Percentiles rank a stretch among this genome's conserved stretches.
These are phyloP conservation scores for Pavo muticus DNA, from an alignment of 2,113 vertebrate species.

Conservation along the genomic window DNA sequence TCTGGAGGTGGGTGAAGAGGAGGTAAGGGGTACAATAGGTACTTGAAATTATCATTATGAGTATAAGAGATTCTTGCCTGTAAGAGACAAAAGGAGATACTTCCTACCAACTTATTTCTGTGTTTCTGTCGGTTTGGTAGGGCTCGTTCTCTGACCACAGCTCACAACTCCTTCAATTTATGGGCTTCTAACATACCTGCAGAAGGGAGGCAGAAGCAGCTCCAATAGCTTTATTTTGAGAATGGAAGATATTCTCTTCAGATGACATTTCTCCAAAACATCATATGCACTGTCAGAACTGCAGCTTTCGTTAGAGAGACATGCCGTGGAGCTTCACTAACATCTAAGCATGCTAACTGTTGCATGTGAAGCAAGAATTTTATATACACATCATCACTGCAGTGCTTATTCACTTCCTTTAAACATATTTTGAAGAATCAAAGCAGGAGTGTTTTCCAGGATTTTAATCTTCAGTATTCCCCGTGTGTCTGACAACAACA, in stretches of 20 bases:
- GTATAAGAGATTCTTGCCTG: neutral
- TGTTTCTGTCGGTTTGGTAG: neutral
- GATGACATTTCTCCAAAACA: neutral
- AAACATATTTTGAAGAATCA: neutral
- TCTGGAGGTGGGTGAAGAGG: neutral
- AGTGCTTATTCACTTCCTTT: neutral
- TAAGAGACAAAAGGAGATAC: neutral
- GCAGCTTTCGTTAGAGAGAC: neutral
- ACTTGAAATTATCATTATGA: neutral
- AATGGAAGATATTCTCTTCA: neutral
- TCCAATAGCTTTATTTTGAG: neutral
- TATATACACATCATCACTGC: neutral
- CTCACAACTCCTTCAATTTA: neutral
- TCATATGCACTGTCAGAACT: neutral
- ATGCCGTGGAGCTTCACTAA: neutral
- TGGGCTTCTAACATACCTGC: neutral
- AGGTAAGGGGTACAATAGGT: neutral
- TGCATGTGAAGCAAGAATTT: neutral
- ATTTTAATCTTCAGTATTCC: neutral
- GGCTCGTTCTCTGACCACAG: neutral
- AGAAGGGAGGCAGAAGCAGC: neutral
- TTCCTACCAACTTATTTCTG: neutral
- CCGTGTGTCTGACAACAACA: accelerated
- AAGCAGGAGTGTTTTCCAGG: neutral
- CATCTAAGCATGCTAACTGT: neutral